phyloP scores from a whole-genome alignment of 2,113 vertebrate genomes.

The Protomyctophum bolini region DNA sequence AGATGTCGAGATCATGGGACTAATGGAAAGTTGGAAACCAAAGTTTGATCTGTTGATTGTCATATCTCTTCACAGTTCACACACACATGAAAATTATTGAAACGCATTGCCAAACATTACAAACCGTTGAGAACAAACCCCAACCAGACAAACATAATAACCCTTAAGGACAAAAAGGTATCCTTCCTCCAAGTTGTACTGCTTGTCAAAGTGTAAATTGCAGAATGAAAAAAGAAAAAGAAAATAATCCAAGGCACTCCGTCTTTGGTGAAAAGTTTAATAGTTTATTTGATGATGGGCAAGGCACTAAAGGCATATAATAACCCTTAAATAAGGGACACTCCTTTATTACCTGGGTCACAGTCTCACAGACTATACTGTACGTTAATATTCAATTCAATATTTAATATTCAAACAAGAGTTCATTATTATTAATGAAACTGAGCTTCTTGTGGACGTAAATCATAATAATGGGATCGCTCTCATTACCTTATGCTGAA shows the following conservation, averaged over 20 bases:
- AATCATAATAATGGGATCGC: conserved; percentile 59
- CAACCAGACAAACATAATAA: too few species aligned
- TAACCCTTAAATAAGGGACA: conserved; percentile 1
- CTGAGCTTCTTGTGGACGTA: conserved; percentile 64
- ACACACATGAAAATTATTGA: conserved; percentile 8
- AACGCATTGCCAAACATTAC: conserved; percentile 11
- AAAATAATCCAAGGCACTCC: too few species aligned
- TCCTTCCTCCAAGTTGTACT: too few species aligned
- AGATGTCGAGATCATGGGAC: conserved; percentile 10
- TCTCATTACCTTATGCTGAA: conserved; percentile 57
- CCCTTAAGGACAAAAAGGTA: too few species aligned
- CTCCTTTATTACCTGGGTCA: conserved; percentile 53
- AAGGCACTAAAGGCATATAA: too few species aligned
- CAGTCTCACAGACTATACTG: conserved; percentile 18
- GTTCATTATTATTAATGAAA: conserved; percentile 69
- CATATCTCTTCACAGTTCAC: background rate
- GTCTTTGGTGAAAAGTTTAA: too few species aligned
- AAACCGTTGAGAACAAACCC: conserved; percentile 11
- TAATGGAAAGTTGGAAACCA: background rate
- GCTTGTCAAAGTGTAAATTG: too few species aligned
- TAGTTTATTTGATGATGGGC: too few species aligned
- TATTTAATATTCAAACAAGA: conserved; percentile 59
- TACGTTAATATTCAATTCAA: too few species aligned
- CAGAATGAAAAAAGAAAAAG: too few species aligned
- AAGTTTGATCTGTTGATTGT: background rate